A percentile compares a stretch with the other conserved stretches of the same genome.
Evolutionary conservation across 2,113 vertebrate genomes (phyloP).

Genomic region (Xiphias gladius): DNA sequence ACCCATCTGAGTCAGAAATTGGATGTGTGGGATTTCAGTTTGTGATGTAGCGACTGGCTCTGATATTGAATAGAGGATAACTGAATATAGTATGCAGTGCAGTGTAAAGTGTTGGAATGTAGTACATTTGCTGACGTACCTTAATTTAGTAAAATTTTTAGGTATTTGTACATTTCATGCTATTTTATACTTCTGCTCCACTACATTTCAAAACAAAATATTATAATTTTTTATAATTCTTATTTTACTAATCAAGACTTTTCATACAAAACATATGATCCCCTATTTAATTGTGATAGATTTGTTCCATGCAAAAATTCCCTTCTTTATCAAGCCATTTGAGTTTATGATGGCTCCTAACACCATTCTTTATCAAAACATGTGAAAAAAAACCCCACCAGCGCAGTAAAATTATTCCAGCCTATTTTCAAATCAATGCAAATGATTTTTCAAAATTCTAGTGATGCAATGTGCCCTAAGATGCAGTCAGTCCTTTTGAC

Average conservation of each 20-base stretch:
- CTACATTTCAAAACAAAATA: too few relatives aligned
- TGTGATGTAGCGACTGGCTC: constrained; percentile 14
- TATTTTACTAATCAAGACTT: neutral
- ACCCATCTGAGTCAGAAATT: constrained; percentile 30
- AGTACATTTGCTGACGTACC: neutral
- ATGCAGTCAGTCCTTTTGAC: neutral
- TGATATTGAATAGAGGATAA: neutral
- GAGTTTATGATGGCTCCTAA: neutral
- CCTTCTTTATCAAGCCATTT: neutral
- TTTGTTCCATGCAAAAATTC: neutral
- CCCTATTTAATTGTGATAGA: neutral
- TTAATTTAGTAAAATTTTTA: neutral
- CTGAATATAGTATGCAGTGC: neutral
- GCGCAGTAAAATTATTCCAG: neutral
- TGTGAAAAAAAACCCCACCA: neutral
- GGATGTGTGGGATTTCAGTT: constrained; percentile 43
- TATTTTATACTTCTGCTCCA: neutral
- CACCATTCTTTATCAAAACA: neutral
- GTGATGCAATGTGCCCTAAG: neutral
- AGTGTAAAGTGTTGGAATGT: constrained; percentile 2
- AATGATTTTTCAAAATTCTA: neutral
- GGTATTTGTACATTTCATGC: neutral
- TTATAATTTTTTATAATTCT: neutral
- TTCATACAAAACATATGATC: neutral
- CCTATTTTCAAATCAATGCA: neutral